Evolutionary conservation across 23 tunicate species (phyloP), one percentile per base, ranked within the genome.

Genomic region (Halocynthia roretzi): DNA sequence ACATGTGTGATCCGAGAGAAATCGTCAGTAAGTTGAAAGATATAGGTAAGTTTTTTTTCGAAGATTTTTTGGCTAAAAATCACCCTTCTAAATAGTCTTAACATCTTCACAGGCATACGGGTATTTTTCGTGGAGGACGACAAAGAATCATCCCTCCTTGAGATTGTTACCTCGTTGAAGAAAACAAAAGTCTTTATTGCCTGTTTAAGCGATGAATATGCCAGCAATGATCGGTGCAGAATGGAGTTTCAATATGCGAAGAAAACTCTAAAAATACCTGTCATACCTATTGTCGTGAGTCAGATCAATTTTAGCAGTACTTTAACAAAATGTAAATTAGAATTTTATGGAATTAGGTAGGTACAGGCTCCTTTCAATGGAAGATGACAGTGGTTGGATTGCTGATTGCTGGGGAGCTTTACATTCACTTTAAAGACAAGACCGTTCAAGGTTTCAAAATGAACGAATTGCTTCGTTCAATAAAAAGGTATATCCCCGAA

Each of bases 181-280:
- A 56, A 70, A 60, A 58, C 75, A 6, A 84, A 83, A 84, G 86
- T 94, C 19, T 84, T 94, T 22, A 84, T 94, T 18, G 98, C 98
- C 11, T 94, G 98, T 81, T 71, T 94, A 49, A 87, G 94, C 70
- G 94, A 87, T 72, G 98, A 87, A 64, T 94, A 94, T 65, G 98
- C 93, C 52, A 88, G 86, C 75, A 84, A 88, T 57, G 89, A 94
- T 55, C 73, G 86, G 11, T 88, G 98, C 64, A 62, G 93, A 62
- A 87, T 87, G 93, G 98, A 94, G 76, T 94, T 94, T 71, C 93
- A 84, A 71, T 88, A 79, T 71, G 98, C 98, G 11, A 94, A 94
- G 69, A 94, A 87, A 67, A 94, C 94, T 19, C 58, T 94, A 63
- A 80, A 60, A 49, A 51, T 87, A 7, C 94, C 93, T 7, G 95